Conservation (phyloP, 2,888 invertebrate genomes). For the Drosophila paramelanica region DNA sequence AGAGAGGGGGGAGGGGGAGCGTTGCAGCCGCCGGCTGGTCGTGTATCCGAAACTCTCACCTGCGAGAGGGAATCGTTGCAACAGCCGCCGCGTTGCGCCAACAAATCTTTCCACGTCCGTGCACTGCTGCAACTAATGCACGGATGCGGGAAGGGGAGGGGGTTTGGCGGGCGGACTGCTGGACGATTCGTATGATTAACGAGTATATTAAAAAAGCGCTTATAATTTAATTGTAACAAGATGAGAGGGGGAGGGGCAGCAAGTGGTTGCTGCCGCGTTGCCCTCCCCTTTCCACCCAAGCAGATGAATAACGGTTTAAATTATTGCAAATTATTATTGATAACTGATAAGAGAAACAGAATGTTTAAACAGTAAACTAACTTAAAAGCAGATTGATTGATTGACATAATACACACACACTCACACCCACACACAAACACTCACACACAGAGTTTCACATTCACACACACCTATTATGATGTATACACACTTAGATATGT, state of each 20-base stretch:
- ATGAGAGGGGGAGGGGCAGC: slow-evolving; percentile 7
- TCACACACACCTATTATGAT: slow-evolving; percentile 52
- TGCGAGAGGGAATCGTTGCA: slow-evolving; percentile 12
- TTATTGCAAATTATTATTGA: slow-evolving; percentile 71
- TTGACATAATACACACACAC: slow-evolving; percentile 16
- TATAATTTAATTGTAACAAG: slow-evolving; percentile 74
- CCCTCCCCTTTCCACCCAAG: slow-evolving; percentile 14
- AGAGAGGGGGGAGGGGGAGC: neutral
- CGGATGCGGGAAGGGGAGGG: neutral
- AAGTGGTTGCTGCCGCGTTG: slow-evolving; percentile 32
- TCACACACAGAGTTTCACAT: slow-evolving; percentile 18
- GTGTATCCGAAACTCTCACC: slow-evolving; percentile 18
- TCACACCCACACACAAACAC: slow-evolving; percentile 43
- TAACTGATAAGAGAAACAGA: slow-evolving; percentile 45
- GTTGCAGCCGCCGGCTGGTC: neutral
- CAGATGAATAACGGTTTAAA: slow-evolving; percentile 63
- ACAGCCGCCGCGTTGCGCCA: slow-evolving; percentile 4
- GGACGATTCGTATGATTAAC: slow-evolving; percentile 41
- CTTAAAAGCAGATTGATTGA: slow-evolving; percentile 42
- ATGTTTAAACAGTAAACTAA: slow-evolving; percentile 44
- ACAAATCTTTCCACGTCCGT: neutral
- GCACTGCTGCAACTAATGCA: slow-evolving; percentile 53
- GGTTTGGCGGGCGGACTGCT: neutral
- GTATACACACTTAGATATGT: slow-evolving; percentile 45
- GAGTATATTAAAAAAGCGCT: slow-evolving; percentile 77